Conservation (phyloP, 2,113 vertebrate species). For the Chlorodrepanis virens region DNA sequence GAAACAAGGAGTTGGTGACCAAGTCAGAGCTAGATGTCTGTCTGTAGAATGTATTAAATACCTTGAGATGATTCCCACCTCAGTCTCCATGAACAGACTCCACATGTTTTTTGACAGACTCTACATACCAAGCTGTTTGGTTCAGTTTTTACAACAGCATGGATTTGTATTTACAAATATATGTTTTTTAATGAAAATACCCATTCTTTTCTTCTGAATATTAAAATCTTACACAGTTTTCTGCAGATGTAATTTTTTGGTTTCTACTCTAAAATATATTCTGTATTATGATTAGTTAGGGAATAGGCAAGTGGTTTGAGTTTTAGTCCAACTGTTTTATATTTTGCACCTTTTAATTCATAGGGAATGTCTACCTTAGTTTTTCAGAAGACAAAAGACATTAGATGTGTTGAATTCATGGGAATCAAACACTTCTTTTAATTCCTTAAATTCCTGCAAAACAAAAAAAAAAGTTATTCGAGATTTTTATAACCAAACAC, state of each 20-base stretch:
- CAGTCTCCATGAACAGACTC: background rate
- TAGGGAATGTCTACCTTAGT: background rate
- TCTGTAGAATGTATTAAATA: background rate
- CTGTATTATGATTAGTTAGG: background rate
- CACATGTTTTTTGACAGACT: background rate
- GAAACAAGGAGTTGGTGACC: background rate
- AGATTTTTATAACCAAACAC: background rate
- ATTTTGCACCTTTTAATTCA: background rate
- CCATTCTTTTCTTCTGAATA: background rate
- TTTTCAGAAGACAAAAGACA: background rate
- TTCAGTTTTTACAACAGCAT: background rate
- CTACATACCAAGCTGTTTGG: accelerated
- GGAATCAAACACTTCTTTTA: background rate
- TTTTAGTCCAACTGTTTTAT: background rate
- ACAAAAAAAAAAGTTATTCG: background rate
- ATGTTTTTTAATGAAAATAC: background rate
- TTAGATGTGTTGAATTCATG: background rate
- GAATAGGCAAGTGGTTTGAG: background rate
- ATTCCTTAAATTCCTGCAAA: background rate
- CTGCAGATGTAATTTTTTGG: background rate
- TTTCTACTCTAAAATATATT: background rate
- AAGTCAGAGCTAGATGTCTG: background rate
- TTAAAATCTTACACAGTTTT: background rate
- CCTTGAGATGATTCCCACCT: background rate
- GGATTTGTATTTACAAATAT: background rate